Evolutionary conservation across 2,797 vertebrate genomes (phyloP).

Genomic region (Craterocephalus amniculus): DNA sequence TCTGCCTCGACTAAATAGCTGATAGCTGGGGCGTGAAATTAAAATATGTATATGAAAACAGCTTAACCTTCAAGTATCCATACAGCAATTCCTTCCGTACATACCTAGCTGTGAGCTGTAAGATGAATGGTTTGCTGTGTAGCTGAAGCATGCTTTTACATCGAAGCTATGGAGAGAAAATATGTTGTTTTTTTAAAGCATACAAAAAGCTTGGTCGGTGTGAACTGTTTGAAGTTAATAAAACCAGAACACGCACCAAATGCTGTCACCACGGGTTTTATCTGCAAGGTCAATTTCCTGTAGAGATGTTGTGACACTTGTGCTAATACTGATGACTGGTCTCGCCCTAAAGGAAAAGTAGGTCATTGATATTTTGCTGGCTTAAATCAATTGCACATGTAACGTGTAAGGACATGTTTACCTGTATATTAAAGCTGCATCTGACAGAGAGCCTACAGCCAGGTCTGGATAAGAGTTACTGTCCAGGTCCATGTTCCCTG

Average conservation of each 20-base stretch:
- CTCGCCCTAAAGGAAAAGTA: slow-evolving; percentile 82
- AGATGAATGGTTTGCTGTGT: slow-evolving; percentile 84
- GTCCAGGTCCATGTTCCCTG: slow-evolving; percentile 97
- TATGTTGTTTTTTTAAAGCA: slow-evolving; percentile 4
- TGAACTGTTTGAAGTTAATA: slow-evolving; percentile 7
- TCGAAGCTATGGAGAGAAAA: slow-evolving; percentile 84
- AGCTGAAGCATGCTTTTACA: slow-evolving; percentile 90
- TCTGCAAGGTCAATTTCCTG: slow-evolving; percentile 89
- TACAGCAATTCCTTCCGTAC: slow-evolving; percentile 57
- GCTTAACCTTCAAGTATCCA: background rate
- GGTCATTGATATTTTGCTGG: slow-evolving; percentile 16
- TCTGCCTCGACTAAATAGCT: slow-evolving; percentile 89
- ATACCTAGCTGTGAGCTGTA: slow-evolving; percentile 91
- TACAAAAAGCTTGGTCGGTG: slow-evolving; percentile 17
- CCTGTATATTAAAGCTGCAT: slow-evolving; percentile 93
- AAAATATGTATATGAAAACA: slow-evolving; percentile 10
- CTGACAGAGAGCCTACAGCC: slow-evolving; percentile 94
- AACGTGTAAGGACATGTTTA: slow-evolving; percentile 49
- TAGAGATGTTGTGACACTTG: slow-evolving; percentile 86
- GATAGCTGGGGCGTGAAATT: slow-evolving; percentile 77
- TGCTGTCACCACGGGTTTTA: slow-evolving; percentile 81
- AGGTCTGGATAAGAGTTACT: slow-evolving; percentile 94
- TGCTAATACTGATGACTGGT: slow-evolving; percentile 89
- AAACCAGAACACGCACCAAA: slow-evolving; percentile 75
- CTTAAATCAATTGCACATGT: slow-evolving; percentile 5